A percentile compares a stretch with the other conserved stretches of the same genome.
phyloP scores from a whole-genome alignment of 2,888 invertebrate genomes.

The Ectropis crepuscularia region DNA sequence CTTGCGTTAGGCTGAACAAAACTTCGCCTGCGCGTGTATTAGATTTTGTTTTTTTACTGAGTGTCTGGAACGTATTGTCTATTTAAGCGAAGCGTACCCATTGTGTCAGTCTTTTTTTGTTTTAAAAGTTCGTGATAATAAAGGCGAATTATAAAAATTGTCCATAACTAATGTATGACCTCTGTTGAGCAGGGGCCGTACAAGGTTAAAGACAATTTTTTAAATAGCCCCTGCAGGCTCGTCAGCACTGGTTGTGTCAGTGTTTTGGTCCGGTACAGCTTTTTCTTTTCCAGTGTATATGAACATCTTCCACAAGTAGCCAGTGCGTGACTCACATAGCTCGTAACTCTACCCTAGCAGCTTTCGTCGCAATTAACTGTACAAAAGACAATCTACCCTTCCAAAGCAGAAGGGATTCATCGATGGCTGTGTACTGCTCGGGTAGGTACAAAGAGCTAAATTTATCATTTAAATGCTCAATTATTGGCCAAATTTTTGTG shows the following conservation, averaged over 20 bases:
- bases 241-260: no score
- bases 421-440: constrained; percentile 1
- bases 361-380: constrained; percentile 11
- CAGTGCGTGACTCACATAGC: constrained; percentile 18
- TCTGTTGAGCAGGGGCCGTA: no score
- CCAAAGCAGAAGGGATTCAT: no score
- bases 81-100: no score
- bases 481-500: constrained; percentile 40
- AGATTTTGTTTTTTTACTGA: no score
- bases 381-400: constrained; percentile 18
- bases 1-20: no score
- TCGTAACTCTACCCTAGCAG: constrained; percentile 4
- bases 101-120: no score
- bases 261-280: not conserved
- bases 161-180: not conserved
- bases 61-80: no score
- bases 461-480: constrained; percentile 38
- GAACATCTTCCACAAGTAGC: constrained; percentile 21
- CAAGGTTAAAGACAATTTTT: not conserved
- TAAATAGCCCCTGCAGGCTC: not conserved
- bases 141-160: constrained; percentile 2
- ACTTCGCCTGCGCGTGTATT: no score
- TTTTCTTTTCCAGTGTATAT: not conserved
- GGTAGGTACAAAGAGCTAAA: constrained; percentile 33
- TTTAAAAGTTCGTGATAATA: not conserved